These are phyloP conservation scores for Neofelis nebulosa DNA, from an alignment of 2,113 vertebrate genomes.

Conservation along the genomic window DNA sequence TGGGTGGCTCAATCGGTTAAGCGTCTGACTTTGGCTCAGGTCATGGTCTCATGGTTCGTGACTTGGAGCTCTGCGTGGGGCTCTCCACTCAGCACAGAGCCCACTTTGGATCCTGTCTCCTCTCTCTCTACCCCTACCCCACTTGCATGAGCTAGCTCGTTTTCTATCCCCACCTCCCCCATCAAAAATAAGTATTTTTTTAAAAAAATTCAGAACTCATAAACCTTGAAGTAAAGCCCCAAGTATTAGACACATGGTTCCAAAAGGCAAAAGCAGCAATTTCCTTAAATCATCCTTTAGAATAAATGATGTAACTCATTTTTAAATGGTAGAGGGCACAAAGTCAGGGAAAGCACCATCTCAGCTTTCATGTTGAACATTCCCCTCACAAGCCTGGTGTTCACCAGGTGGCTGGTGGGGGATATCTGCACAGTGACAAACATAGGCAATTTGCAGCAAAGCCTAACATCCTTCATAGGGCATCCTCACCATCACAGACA, in stretches of 20 bases:
- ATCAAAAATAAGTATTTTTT: too few relatives aligned
- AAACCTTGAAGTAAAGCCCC: not conserved
- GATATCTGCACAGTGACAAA: not conserved
- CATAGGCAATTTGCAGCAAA: not conserved
- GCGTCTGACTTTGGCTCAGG: too few relatives aligned
- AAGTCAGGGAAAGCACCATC: not conserved
- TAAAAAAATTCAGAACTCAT: not conserved
- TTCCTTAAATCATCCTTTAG: constrained; percentile 26
- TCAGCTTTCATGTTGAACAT: not conserved
- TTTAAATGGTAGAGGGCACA: not conserved
- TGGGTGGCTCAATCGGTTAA: too few relatives aligned
- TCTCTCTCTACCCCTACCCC: too few relatives aligned
- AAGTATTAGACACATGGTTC: not conserved
- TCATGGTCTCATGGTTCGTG: too few relatives aligned
- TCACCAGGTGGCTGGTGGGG: too few relatives aligned
- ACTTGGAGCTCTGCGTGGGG: too few relatives aligned
- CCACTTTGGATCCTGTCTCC: too few relatives aligned
- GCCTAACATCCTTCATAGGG: not conserved
- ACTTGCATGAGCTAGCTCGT: too few relatives aligned
- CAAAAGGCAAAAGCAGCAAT: constrained; percentile 5
- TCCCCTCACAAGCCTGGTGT: not conserved
- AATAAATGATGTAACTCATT: not conserved
- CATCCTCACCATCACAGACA: not conserved
- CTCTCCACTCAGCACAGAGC: too few relatives aligned
- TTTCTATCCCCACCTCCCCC: too few relatives aligned